Evolutionary conservation across 1,140 invertebrate species (phyloP).

Genomic region (Cryptotermes secundus): DNA sequence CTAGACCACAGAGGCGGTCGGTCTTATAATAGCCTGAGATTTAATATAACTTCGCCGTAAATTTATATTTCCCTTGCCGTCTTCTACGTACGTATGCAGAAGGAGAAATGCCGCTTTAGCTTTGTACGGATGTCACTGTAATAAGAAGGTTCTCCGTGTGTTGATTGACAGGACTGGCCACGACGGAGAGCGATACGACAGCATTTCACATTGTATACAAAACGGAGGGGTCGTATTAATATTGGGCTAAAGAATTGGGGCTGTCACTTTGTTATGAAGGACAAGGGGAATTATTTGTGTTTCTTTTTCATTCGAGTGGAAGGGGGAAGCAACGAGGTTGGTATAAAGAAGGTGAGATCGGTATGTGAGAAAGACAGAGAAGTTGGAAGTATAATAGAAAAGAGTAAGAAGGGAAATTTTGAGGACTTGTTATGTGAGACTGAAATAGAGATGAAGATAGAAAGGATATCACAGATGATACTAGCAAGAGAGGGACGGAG

Average conservation of each 20-base stretch:
- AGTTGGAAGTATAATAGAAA: no score
- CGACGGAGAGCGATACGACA: background rate
- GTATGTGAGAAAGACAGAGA: background rate
- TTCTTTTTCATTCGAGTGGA: background rate
- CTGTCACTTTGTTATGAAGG: slow-evolving; percentile 8
- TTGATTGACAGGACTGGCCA: slow-evolving; percentile 6
- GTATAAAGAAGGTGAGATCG: background rate
- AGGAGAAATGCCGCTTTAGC: background rate
- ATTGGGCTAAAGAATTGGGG: slow-evolving; percentile 12
- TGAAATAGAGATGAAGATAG: background rate
- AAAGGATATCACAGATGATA: background rate
- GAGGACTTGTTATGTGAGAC: no score
- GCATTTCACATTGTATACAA: slow-evolving; percentile 10
- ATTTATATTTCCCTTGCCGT: no score
- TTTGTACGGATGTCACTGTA: background rate
- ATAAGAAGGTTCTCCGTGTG: background rate
- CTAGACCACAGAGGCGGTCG: no score
- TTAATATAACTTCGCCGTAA: no score
- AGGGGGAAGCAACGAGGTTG: background rate
- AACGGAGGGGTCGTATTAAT: slow-evolving; percentile 10
- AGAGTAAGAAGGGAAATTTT: no score
- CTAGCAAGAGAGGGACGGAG: background rate
- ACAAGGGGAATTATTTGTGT: background rate
- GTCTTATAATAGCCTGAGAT: no score
- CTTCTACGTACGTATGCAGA: no score